Evolutionary conservation across 2,113 vertebrate species (phyloP), one percentile per base, ranked within the genome.

Genomic region (Rhadina sibilatrix): DNA sequence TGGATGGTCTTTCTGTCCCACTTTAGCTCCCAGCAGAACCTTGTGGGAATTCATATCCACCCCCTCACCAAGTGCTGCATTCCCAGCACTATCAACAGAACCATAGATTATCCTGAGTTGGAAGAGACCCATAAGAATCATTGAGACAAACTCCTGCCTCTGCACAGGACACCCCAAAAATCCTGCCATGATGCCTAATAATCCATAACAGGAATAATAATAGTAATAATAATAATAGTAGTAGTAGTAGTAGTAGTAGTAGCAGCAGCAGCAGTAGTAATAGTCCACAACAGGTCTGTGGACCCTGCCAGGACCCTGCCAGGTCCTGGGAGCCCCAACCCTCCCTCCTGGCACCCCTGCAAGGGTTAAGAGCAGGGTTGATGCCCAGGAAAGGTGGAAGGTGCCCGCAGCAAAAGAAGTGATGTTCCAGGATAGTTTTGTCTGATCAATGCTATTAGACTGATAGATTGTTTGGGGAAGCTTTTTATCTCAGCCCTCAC

Each of bases 361-460:
- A 68, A 91, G 94, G 30, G 61, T 89, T 91, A 79, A 90, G 3
- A 46, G 38, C 54, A 38, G n/a, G 18, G 69, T 5, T 18, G 37
- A 10, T 75, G 44, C 71, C 74, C 88, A 72, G 64, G 42, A 53
- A 66, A 75, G 44, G 77, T 7, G 2, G 53, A 82, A 87, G 42
- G 63, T 79, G 84, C 78, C 66, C 0, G 0, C 17, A 69, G 83
- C 56, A 72, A 81, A 84, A 8, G 75, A 57, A 95, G 77, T 1
- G 30, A 56, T 76, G 42, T 68, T 84, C 75, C 4, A 5, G 60
- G 64, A 22, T 44, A 11, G 80, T 60, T 93, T 40, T 68, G 78
- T 87, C 88, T 95, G 92, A 93, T 90, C 93, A 77, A 53, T n/a
- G 92, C 94, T 38, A 82, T 96, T 83, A 92, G 92, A 61, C 83